Evolutionary conservation across 1,140 invertebrate species (phyloP).

Genomic region (Drosophila pallidifrons): DNA sequence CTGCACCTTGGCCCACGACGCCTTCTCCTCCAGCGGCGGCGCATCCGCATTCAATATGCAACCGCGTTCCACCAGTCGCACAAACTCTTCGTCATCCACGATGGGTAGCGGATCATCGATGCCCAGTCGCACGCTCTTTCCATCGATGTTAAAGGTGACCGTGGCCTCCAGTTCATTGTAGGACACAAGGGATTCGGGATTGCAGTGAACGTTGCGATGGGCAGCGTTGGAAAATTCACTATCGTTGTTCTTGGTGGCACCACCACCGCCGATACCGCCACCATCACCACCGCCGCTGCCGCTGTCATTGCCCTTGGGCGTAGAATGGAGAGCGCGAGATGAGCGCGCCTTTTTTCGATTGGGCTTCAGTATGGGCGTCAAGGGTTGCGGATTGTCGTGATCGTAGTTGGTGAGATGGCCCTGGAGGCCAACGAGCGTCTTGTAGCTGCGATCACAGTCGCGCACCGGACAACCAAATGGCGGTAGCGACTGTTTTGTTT

Average conservation of each 20-base stretch:
- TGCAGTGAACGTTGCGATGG: slow-evolving; percentile 34
- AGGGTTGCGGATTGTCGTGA: slow-evolving; percentile 89
- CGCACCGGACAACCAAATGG: slow-evolving; percentile 94
- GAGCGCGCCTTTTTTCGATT: slow-evolving; percentile 86
- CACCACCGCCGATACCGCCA: no score
- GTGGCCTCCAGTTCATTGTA: slow-evolving; percentile 88
- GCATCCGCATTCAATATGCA: slow-evolving; percentile 86
- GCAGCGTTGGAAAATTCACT: slow-evolving; percentile 39
- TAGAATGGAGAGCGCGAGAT: slow-evolving; percentile 67
- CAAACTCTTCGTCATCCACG: slow-evolving; percentile 88
- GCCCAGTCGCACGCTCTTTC: slow-evolving; percentile 87
- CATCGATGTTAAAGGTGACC: slow-evolving; percentile 94
- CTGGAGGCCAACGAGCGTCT: slow-evolving; percentile 93
- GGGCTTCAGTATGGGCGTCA: slow-evolving; percentile 85
- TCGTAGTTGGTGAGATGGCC: slow-evolving; percentile 94
- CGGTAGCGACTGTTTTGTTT: slow-evolving; percentile 90
- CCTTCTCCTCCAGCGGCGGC: slow-evolving; percentile 86
- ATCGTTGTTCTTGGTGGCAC: slow-evolving; percentile 66
- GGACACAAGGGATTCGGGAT: slow-evolving; percentile 85
- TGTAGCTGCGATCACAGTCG: slow-evolving; percentile 93
- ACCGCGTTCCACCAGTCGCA: slow-evolving; percentile 84
- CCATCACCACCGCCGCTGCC: slow-evolving; percentile 16
- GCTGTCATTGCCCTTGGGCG: slow-evolving; percentile 64
- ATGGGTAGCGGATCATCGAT: slow-evolving; percentile 88
- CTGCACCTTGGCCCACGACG: slow-evolving; percentile 86